These are phyloP conservation scores for Cerastis rubricosa DNA, from an alignment of 2,888 invertebrate species.

Conservation along the genomic window DNA sequence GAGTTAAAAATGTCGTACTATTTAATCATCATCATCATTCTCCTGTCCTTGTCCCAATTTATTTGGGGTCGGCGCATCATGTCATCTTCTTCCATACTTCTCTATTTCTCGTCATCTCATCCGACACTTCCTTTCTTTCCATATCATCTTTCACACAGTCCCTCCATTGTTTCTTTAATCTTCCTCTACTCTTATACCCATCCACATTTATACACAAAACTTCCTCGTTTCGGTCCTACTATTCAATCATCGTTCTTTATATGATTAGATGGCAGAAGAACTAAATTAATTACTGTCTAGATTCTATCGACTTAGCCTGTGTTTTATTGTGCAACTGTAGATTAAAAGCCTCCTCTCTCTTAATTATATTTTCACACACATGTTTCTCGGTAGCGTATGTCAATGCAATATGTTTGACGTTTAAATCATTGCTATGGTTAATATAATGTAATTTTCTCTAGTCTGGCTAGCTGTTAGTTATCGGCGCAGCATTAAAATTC, in stretches of 20 bases:
- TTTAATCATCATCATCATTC: background rate
- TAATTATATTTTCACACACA: background rate
- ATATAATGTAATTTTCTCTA: background rate
- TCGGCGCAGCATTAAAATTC: background rate
- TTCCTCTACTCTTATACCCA: too few species aligned
- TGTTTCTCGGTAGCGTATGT: background rate
- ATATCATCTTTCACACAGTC: too few species aligned
- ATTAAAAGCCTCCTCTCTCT: background rate
- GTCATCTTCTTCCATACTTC: too few species aligned
- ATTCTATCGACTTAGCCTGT: too few species aligned
- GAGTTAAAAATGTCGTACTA: background rate
- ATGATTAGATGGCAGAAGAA: background rate
- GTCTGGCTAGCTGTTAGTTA: background rate
- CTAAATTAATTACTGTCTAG: background rate
- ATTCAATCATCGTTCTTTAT: too few species aligned
- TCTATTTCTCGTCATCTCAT: too few species aligned
- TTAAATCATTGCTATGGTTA: background rate
- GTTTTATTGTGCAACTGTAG: background rate
- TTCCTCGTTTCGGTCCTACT: too few species aligned
- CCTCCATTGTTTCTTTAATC: too few species aligned
- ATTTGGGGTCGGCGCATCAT: too few species aligned
- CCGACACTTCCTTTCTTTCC: too few species aligned
- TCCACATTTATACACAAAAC: too few species aligned
- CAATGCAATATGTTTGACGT: background rate
- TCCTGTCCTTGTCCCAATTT: too few species aligned